phyloP scores from a whole-genome alignment of 2,888 invertebrate genomes.

The Tetrapedia diversipes region DNA sequence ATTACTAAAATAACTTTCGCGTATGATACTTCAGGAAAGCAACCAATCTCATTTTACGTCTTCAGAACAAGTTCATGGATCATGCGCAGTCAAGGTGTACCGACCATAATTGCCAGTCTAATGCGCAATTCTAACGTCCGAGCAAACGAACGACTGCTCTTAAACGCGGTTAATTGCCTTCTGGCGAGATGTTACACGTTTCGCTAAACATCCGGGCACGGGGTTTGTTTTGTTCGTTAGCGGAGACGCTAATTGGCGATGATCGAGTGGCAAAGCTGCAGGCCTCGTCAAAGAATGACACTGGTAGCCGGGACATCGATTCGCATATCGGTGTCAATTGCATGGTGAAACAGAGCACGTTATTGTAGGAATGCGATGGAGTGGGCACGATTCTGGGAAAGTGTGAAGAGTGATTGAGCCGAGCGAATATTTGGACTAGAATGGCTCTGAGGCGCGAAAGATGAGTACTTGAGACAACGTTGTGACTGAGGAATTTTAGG shows the following conservation, averaged over 20 bases:
- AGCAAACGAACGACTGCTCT: slow-evolving; percentile 12
- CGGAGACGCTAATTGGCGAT: slow-evolving; percentile 22
- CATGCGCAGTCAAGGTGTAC: too few species aligned
- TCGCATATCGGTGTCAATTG: slow-evolving; percentile 23
- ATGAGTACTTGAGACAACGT: too few species aligned
- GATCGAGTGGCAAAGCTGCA: slow-evolving; percentile 20
- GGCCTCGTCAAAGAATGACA: not conserved
- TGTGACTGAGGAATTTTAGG: too few species aligned
- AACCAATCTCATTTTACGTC: too few species aligned
- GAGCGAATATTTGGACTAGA: too few species aligned
- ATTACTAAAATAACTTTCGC: too few species aligned
- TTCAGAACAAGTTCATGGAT: too few species aligned
- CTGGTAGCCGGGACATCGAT: slow-evolving; percentile 3
- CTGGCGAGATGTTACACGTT: slow-evolving; percentile 11
- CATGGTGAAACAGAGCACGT: slow-evolving; percentile 6
- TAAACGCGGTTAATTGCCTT: slow-evolving; percentile 11
- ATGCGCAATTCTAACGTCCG: slow-evolving; percentile 28
- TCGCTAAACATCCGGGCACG: not conserved
- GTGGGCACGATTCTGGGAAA: too few species aligned
- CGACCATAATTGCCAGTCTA: slow-evolving; percentile 36
- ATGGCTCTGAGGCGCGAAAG: too few species aligned
- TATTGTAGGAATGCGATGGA: too few species aligned
- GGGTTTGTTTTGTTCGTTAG: slow-evolving; percentile 27
- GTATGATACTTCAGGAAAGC: too few species aligned
- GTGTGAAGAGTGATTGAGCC: too few species aligned